Evolutionary conservation across 2,797 vertebrate species (phyloP), one percentile per base, ranked within the genome.

Genomic region (Esox lucius): DNA sequence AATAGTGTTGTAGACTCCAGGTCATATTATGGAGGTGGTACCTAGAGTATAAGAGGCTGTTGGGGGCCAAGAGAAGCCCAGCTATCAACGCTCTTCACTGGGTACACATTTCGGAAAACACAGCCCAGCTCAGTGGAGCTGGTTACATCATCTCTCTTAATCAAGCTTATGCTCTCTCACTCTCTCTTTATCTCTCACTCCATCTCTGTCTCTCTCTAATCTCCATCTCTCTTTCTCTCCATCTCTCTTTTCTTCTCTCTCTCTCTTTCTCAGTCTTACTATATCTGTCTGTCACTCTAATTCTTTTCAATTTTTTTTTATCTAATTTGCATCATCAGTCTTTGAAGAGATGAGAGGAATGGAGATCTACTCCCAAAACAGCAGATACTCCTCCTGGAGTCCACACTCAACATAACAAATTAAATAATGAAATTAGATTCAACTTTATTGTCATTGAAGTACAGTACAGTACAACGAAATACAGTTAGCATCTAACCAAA

Each of bases 151-250:
- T 65, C 9, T 33, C 15, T 61, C 56, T 61, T n/a, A n/a, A n/a
- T n/a, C n/a, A n/a, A n/a, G n/a, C n/a, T n/a, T n/a, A n/a, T n/a
- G n/a, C 17, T 61, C 9, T 61, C 42, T 46, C 73, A 80, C 83
- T 75, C 81, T 81, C 71, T 81, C 79, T 62, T 75, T 53, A 80
- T 86, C 82, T 86, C 82, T 80, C 73, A 76, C 68, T 64, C n/a
- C 61, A 48, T 87, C 86, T 85, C 87, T 91, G 87, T 91, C 80
- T 91, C 83, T 92, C 91, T 91, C 90, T 90, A 89, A 86, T 84
- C 86, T 86, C 85, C 84, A 85, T 84, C 70, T 87, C 86, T 85
- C 87, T 91, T 89, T 91, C 81, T 91, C 83, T 92, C 87, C 86
- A 86, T 84, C 70, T 42, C 42, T 5, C 42, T 46, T 8, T 13